Percentiles rank a stretch among this genome's conserved stretches.
phyloP scores from a whole-genome alignment of 2,797 vertebrate genomes.

The Rhincodon typus region DNA sequence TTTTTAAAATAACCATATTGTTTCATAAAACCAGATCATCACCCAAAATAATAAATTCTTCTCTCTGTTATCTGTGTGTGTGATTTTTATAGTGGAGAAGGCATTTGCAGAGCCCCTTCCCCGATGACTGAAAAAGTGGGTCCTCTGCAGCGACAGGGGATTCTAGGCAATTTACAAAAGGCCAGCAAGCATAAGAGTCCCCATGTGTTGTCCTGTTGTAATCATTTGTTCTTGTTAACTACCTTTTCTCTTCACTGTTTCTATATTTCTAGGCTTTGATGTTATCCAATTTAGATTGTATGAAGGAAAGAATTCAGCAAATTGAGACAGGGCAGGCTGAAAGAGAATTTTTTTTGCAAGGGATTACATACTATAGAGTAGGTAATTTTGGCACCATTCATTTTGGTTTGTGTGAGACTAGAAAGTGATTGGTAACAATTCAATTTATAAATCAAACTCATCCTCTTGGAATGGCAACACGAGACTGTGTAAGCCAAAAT shows the following conservation, averaged over 20 bases:
- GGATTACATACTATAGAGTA: constrained; percentile 22
- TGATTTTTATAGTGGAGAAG: constrained; percentile 99
- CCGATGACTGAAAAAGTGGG: constrained; percentile 94
- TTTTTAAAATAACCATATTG: constrained; percentile 27
- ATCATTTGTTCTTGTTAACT: constrained; percentile 80
- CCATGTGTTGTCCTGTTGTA: constrained; percentile 87
- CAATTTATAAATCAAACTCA: constrained; percentile 27
- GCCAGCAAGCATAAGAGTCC: constrained; percentile 85
- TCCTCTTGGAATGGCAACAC: neutral
- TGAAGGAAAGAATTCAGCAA: constrained; percentile 30
- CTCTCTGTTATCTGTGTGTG: constrained; percentile 99
- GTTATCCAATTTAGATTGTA: constrained; percentile 35
- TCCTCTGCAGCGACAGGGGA: constrained; percentile 95
- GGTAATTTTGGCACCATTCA: constrained; percentile 34
- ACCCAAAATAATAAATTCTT: constrained; percentile 81
- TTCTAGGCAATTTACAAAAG: constrained; percentile 91
- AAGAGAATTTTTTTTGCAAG: neutral
- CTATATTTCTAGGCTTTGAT: constrained; percentile 44
- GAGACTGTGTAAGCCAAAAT: constrained; percentile 30
- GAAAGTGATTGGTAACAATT: constrained; percentile 30
- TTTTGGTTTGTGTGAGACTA: neutral
- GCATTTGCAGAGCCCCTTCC: constrained; percentile 97
- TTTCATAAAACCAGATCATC: constrained; percentile 36
- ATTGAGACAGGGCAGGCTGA: constrained; percentile 20
- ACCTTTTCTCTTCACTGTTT: constrained; percentile 63